Evolutionary conservation across 1,140 invertebrate species (phyloP).

Genomic region (Galleria mellonella): DNA sequence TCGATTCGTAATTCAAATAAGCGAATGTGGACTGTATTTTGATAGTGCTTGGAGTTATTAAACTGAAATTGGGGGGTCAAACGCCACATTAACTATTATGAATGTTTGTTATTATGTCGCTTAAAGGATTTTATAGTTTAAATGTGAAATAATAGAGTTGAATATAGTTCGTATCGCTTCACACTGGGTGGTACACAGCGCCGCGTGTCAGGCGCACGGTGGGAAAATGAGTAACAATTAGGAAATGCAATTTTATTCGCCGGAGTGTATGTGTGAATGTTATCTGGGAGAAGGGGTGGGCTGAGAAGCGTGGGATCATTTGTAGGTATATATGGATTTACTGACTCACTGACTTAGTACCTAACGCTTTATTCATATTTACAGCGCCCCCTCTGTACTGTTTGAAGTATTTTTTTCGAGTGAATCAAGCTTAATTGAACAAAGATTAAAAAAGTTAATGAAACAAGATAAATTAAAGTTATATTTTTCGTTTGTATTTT

Average conservation of each 20-base stretch:
- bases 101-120: neutral
- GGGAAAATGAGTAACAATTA: constrained; percentile 58
- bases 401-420: too few species aligned
- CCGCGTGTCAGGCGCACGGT: constrained; percentile 61
- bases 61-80: constrained; percentile 7
- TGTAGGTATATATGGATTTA: constrained; percentile 5
- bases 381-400: too few species aligned
- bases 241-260: constrained; percentile 57
- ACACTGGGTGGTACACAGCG: constrained; percentile 24
- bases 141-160: neutral
- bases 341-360: neutral
- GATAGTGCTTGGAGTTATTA: constrained; percentile 1
- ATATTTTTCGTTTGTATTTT: too few species aligned
- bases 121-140: constrained; percentile 3
- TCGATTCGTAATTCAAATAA: neutral
- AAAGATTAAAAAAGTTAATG: too few species aligned
- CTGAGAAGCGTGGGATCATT: constrained; percentile 32
- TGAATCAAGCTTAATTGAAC: too few species aligned
- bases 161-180: constrained; percentile 6
- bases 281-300: constrained; percentile 21
- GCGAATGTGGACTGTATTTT: neutral
- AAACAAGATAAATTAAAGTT: too few species aligned
- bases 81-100: constrained; percentile 10
- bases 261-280: constrained; percentile 36
- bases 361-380: too few species aligned